Evolutionary conservation across 2,797 vertebrate genomes (phyloP).

Genomic region (Sebastes steindachneri): DNA sequence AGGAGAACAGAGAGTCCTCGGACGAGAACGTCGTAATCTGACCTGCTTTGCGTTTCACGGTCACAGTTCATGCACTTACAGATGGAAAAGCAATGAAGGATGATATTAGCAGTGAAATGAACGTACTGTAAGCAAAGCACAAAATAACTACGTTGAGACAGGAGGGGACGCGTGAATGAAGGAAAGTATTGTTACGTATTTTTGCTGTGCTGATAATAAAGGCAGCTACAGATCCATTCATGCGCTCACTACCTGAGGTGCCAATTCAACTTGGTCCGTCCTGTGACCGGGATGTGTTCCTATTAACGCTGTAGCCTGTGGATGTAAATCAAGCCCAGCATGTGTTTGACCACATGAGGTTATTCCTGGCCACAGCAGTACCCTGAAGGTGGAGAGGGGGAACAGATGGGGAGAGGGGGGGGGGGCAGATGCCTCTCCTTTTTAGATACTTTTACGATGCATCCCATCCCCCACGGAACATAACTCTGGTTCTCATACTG

Average conservation of each 20-base stretch:
- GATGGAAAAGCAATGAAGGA: neutral
- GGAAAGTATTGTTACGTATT: neutral
- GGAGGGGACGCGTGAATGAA: neutral
- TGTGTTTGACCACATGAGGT: slow-evolving; percentile 61
- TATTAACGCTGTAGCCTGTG: slow-evolving; percentile 6
- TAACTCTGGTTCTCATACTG: slow-evolving; percentile 13
- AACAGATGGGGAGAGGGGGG: neutral
- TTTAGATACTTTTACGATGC: slow-evolving; percentile 70
- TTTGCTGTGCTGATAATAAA: neutral
- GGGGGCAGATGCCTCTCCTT: slow-evolving; percentile 65
- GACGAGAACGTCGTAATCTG: neutral
- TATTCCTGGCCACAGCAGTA: slow-evolving; percentile 78
- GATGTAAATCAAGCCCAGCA: slow-evolving; percentile 68
- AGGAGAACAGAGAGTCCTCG: neutral
- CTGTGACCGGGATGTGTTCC: slow-evolving; percentile 27
- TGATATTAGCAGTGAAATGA: neutral
- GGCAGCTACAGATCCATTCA: neutral
- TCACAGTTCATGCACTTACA: neutral
- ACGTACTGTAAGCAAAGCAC: neutral
- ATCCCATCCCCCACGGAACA: slow-evolving; percentile 13
- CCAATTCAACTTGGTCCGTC: slow-evolving; percentile 5
- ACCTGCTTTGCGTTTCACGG: neutral
- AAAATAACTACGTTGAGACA: neutral
- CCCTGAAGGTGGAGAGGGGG: slow-evolving; percentile 53
- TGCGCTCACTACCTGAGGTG: slow-evolving; percentile 17